Evolutionary conservation across 2,113 vertebrate genomes (phyloP), one percentile per base, ranked within the genome.

Genomic region (Ptilonorhynchus violaceus): DNA sequence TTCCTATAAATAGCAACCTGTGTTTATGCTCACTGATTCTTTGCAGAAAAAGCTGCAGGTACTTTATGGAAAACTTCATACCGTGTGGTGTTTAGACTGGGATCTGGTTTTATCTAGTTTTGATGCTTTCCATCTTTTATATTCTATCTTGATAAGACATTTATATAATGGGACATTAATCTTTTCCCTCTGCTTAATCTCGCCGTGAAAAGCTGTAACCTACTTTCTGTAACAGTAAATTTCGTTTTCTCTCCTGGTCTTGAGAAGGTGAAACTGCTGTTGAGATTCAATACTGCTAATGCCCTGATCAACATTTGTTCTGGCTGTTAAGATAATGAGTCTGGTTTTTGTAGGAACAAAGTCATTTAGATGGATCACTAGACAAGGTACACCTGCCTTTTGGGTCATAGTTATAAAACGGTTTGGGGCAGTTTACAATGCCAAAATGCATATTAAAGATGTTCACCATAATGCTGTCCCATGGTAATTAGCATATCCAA

Each of bases 21-120:
- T 96, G 23, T 86, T 96, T 94, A 87, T 15, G 20, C 76, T 84
- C 60, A 42, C 46, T 92, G 91, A 94, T 37, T 33, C 72, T 72
- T 85, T 90, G 79, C 81, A 95, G 67, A 68, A 91, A 49, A 85
- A 85, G 24, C 30, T 95, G n/a, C 69, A 66, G 63, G 42, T 88
- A 66, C 52, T 95, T 94, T 22, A 76, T 92, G 75, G 93, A 79
- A 87, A 94, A 85, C 39, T 93, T 88, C 6, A 7, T 17, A 42
- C 19, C 10, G 6, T 55, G 13, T 67, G 96, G 63, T 93, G 30
- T 86, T 92, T 64, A 62, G 60, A 58, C 62, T 93, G 15, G 2
- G 70, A 18, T 96, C 88, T 91, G 53, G 47, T 64, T 93, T 70
- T 91, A 73, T 93, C 31, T 86, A 31, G 88, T 87, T 88, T 22